phyloP scores from a whole-genome alignment of 1,140 invertebrate genomes.

The Bombus huntii region DNA sequence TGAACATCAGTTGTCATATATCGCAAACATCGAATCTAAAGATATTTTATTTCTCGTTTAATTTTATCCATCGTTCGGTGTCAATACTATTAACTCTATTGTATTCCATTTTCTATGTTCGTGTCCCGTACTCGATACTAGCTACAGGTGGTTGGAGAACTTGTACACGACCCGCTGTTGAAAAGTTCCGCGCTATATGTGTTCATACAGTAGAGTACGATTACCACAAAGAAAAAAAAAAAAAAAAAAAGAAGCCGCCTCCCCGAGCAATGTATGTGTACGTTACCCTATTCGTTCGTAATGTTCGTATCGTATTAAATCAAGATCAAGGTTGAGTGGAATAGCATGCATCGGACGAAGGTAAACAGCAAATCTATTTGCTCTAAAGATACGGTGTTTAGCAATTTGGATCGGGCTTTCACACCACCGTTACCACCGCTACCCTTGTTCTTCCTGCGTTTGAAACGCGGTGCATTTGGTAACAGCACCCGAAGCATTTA shows the following conservation, averaged over 20 bases:
- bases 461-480: background rate
- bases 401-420: background rate
- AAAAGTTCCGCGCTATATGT: background rate
- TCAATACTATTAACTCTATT: background rate
- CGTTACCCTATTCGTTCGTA: background rate
- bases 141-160: slow-evolving; percentile 22
- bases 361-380: background rate
- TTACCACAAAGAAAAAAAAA: background rate
- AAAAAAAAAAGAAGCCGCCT: too few relatives aligned
- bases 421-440: background rate
- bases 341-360: background rate
- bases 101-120: background rate
- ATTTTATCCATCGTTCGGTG: background rate
- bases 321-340: slow-evolving; percentile 33
- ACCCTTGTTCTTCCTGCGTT: background rate
- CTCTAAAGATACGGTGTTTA: background rate
- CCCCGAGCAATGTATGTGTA: background rate
- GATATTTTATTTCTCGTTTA: too few relatives aligned
- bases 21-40: background rate
- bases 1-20: background rate
- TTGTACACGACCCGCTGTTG: background rate
- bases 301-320: background rate
- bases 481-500: background rate
- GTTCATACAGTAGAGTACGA: background rate
- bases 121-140: background rate